Conservation (phyloP, 1,140 invertebrate genomes). For the Zaprionus nigranus region DNA sequence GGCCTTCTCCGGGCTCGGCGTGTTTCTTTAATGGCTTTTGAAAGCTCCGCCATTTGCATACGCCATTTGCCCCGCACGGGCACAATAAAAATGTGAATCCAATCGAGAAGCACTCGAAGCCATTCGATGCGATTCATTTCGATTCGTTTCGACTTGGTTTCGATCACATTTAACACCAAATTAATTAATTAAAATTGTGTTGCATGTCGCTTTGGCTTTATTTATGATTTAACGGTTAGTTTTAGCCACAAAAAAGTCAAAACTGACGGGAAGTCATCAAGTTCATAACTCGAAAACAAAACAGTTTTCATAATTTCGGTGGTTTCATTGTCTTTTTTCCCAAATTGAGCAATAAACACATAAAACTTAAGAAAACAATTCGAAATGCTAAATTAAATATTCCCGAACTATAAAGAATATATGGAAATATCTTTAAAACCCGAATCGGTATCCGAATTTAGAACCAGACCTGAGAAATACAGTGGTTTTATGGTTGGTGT, state of each 20-base stretch:
- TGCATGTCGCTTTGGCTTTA: slow-evolving; percentile 3
- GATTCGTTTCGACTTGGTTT: slow-evolving; percentile 16
- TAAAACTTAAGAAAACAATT: slow-evolving; percentile 13
- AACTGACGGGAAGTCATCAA: slow-evolving; percentile 21
- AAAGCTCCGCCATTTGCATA: slow-evolving; percentile 59
- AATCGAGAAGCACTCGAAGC: slow-evolving; percentile 16
- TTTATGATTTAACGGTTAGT: slow-evolving; percentile 24
- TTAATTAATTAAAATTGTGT: slow-evolving; percentile 35
- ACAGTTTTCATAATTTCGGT: slow-evolving; percentile 2
- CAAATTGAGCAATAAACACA: slow-evolving; percentile 21
- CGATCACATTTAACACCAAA: slow-evolving; percentile 22
- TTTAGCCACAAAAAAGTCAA: not conserved
- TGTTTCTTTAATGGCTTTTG: slow-evolving; percentile 71
- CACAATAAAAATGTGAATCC: slow-evolving; percentile 17
- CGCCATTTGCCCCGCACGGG: not conserved
- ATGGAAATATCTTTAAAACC: not conserved
- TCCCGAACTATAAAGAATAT: not conserved
- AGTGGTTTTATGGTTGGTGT: not conserved
- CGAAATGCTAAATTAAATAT: not conserved
- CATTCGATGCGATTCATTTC: slow-evolving; percentile 3
- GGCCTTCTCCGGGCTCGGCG: slow-evolving; percentile 45
- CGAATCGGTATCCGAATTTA: not conserved
- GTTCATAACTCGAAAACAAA: slow-evolving; percentile 1
- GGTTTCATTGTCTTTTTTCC: slow-evolving; percentile 6
- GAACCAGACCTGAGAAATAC: not conserved